These are phyloP conservation scores for Megatriorchis doriae DNA, from an alignment of 2,113 vertebrate genomes.

Conservation along the genomic window DNA sequence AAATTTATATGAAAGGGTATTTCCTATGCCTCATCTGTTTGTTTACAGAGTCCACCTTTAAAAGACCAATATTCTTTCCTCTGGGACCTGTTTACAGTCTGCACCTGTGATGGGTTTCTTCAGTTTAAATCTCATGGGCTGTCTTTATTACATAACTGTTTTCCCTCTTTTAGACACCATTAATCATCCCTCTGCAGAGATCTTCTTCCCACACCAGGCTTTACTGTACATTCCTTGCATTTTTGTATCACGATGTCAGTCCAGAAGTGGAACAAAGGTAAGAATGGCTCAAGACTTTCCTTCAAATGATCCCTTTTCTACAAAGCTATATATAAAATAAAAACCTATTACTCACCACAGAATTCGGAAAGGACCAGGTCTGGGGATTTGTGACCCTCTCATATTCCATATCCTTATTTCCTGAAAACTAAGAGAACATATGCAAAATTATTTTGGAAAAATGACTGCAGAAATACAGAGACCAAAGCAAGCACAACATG, in stretches of 20 bases:
- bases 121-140: conserved; percentile 36
- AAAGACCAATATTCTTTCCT: conserved; percentile 18
- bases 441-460: background rate
- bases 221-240: conserved; percentile 62
- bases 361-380: background rate
- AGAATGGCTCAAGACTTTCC: conserved; percentile 39
- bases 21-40: conserved; percentile 31
- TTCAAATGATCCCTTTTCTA: conserved; percentile 11
- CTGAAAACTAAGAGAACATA: background rate
- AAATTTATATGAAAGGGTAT: background rate
- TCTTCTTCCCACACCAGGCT: conserved; percentile 54
- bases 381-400: background rate
- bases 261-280: conserved; percentile 56
- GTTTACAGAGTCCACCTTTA: conserved; percentile 37
- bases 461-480: background rate
- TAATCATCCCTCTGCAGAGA: conserved; percentile 48
- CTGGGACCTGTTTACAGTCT: conserved; percentile 4
- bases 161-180: conserved; percentile 48
- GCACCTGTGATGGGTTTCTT: conserved; percentile 53
- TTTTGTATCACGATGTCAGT: conserved; percentile 41
- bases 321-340: conserved; percentile 19
- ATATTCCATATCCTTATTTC: background rate
- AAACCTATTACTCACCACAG: background rate
- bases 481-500: background rate
- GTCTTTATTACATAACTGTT: conserved; percentile 60